These are phyloP conservation scores for Drosophila putrida DNA, from an alignment of 2,888 invertebrate species.

Conservation along the genomic window DNA sequence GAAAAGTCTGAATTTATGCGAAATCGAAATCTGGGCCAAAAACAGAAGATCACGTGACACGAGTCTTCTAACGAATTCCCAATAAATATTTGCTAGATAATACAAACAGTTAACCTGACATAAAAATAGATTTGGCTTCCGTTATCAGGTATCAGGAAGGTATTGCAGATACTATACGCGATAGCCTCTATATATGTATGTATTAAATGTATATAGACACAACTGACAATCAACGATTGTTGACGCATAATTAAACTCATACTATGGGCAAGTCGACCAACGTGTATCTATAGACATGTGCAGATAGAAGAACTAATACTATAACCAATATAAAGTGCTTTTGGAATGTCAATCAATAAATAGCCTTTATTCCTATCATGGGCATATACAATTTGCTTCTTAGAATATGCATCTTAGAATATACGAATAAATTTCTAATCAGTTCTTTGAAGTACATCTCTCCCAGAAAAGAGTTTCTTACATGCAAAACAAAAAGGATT, in stretches of 20 bases:
- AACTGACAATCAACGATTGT: slow-evolving; percentile 24
- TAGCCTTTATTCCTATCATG: neutral
- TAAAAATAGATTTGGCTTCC: slow-evolving; percentile 5
- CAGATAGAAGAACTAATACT: neutral
- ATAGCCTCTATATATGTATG: slow-evolving; percentile 3
- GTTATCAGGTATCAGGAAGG: slow-evolving; percentile 11
- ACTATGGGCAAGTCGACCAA: neutral
- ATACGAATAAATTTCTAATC: neutral
- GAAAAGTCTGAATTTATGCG: slow-evolving; percentile 28
- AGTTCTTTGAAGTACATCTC: neutral
- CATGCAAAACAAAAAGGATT: too few relatives aligned
- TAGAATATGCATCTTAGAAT: too few relatives aligned
- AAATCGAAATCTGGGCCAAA: slow-evolving; percentile 15
- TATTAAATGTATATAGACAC: neutral
- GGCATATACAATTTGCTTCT: too few relatives aligned
- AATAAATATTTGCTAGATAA: slow-evolving; percentile 24
- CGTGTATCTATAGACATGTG: neutral
- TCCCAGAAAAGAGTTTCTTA: neutral
- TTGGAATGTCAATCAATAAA: neutral
- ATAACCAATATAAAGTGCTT: neutral
- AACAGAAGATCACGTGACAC: slow-evolving; percentile 17
- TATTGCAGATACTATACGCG: slow-evolving; percentile 28
- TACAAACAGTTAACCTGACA: slow-evolving; percentile 4
- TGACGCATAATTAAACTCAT: slow-evolving; percentile 40
- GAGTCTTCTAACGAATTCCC: slow-evolving; percentile 21